Conservation (phyloP, 1,140 invertebrate genomes). For the Pseudachorutes palmiensis region DNA sequence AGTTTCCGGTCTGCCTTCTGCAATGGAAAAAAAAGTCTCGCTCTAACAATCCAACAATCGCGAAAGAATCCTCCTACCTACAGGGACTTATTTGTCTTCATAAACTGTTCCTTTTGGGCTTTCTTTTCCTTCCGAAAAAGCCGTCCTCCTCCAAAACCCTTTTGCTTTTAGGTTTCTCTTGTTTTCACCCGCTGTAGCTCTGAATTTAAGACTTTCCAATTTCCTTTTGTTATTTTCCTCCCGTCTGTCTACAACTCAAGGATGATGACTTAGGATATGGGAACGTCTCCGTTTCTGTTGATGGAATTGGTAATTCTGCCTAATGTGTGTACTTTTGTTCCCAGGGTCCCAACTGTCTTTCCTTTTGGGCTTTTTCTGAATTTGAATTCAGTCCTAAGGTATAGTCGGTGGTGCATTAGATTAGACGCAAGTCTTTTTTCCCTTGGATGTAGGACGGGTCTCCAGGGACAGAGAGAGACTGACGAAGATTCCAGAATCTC, state of each 20-base stretch:
- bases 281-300: too few species aligned
- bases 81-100: background rate
- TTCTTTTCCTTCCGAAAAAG: too few species aligned
- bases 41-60: background rate
- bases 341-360: background rate
- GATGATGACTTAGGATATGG: too few species aligned
- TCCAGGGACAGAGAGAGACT: background rate
- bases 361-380: background rate
- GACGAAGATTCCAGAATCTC: too few species aligned
- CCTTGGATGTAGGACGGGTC: background rate
- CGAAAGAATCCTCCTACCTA: background rate
- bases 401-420: background rate
- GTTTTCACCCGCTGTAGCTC: too few species aligned
- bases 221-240: background rate
- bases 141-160: too few species aligned
- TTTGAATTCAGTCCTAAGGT: background rate
- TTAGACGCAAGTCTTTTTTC: slow-evolving; percentile 3
- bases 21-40: background rate
- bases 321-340: slow-evolving; percentile 8
- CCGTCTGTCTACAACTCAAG: background rate
- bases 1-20: too few species aligned
- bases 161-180: too few species aligned
- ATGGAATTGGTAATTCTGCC: slow-evolving; percentile 3
- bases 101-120: background rate
- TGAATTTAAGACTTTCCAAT: background rate